Conservation (phyloP, 2,797 vertebrate genomes). For the Aplochiton taeniatus region DNA sequence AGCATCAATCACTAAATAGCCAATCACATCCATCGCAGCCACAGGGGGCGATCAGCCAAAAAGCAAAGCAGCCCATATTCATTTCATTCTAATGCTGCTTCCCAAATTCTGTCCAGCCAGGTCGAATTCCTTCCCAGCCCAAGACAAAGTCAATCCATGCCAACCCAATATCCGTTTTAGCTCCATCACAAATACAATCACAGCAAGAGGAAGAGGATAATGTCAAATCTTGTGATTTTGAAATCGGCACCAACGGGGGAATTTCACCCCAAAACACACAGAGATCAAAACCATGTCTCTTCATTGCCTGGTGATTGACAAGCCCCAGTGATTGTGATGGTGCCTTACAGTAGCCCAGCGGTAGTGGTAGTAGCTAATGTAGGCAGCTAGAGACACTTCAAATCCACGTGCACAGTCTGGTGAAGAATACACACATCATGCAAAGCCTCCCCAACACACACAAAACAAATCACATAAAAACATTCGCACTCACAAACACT, state of each 20-base stretch:
- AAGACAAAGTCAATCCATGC: background rate
- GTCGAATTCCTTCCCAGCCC: background rate
- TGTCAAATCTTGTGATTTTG: conserved; percentile 41
- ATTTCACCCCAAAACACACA: conserved; percentile 5
- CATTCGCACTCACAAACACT: too few relatives aligned
- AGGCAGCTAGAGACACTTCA: too few relatives aligned
- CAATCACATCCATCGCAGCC: background rate
- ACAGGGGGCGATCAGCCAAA: background rate
- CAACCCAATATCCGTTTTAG: background rate
- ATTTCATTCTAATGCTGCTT: background rate
- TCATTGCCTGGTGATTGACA: conserved; percentile 21
- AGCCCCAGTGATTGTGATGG: conserved; percentile 16
- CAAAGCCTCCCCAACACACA: too few relatives aligned
- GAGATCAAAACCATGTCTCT: conserved; percentile 24
- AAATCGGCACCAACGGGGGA: conserved; percentile 30
- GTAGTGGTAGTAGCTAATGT: too few relatives aligned
- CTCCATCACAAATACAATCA: conserved; percentile 4
- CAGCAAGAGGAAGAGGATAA: background rate
- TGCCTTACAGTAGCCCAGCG: too few relatives aligned
- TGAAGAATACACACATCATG: too few relatives aligned
- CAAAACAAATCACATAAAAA: too few relatives aligned
- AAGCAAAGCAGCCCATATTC: background rate
- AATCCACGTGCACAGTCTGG: too few relatives aligned
- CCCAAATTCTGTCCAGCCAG: background rate
- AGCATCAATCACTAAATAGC: background rate